Conservation (phyloP, 2,888 invertebrate species). For the Metallyticus violacea region DNA sequence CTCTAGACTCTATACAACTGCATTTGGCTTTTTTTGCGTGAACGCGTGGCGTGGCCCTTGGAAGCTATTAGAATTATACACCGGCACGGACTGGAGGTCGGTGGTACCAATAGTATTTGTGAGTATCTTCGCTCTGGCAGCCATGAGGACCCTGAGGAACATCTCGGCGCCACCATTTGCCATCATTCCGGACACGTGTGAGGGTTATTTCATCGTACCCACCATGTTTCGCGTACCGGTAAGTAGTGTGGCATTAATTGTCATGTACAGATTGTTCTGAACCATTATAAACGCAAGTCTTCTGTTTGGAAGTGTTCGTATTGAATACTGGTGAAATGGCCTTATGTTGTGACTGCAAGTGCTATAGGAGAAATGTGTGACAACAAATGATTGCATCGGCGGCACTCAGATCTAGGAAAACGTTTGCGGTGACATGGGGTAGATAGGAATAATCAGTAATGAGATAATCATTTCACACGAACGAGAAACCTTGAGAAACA, state of each 20-base stretch:
- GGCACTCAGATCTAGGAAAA: background rate
- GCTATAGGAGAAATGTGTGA: background rate
- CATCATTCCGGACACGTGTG: constrained; percentile 68
- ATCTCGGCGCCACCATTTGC: constrained; percentile 80
- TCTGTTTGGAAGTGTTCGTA: background rate
- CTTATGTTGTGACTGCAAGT: background rate
- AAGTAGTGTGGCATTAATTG: constrained; percentile 47
- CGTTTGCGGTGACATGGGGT: background rate
- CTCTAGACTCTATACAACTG: constrained; percentile 70
- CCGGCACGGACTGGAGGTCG: constrained; percentile 55
- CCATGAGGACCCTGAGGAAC: constrained; percentile 71
- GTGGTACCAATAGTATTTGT: constrained; percentile 63
- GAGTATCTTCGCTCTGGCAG: constrained; percentile 64
- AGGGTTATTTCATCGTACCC: constrained; percentile 78
- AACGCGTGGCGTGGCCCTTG: constrained; percentile 87
- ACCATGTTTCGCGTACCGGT: constrained; percentile 82
- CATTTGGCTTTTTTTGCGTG: constrained; percentile 77
- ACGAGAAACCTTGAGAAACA: too few relatives aligned
- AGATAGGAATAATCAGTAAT: background rate
- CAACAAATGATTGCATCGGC: background rate
- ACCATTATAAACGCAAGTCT: background rate
- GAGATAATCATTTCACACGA: too few relatives aligned
- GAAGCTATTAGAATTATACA: constrained; percentile 71
- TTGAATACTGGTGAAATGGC: background rate
- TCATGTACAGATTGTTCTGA: background rate